Evolutionary conservation across 1,140 invertebrate genomes (phyloP).

Genomic region (Pantala flavescens): DNA sequence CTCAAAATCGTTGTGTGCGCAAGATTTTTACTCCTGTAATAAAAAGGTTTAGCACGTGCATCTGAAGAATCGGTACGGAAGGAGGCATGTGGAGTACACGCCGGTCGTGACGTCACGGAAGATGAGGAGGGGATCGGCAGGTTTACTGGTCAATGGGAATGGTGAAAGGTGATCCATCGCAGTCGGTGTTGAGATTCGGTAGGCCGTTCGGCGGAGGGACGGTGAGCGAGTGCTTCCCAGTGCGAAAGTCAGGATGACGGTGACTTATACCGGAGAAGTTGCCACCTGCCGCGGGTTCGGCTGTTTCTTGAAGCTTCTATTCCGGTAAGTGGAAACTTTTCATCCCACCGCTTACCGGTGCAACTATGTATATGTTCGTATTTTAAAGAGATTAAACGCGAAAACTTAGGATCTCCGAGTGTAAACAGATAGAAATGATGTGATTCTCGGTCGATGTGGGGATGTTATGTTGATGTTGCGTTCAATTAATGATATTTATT

Average conservation of each 20-base stretch:
- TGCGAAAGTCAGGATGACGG: conserved; percentile 53
- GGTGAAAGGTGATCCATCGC: neutral
- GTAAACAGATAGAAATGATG: too few relatives aligned
- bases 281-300: conserved; percentile 76
- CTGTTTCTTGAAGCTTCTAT: conserved; percentile 70
- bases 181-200: neutral
- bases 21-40: too few relatives aligned
- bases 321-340: conserved; percentile 45
- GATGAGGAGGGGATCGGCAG: neutral
- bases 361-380: too few relatives aligned
- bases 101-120: neutral
- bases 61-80: neutral
- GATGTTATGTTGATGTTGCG: too few relatives aligned
- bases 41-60: neutral
- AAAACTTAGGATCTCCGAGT: too few relatives aligned
- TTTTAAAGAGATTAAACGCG: too few relatives aligned
- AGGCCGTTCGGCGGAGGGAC: neutral
- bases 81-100: neutral
- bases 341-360: too few relatives aligned
- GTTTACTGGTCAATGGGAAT: neutral
- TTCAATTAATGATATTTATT: too few relatives aligned
- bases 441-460: too few relatives aligned
- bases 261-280: conserved; percentile 79
- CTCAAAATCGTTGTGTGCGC: too few relatives aligned
- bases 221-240: neutral